Evolutionary conservation across 2,113 vertebrate genomes (phyloP).

Genomic region (Micromys minutus): DNA sequence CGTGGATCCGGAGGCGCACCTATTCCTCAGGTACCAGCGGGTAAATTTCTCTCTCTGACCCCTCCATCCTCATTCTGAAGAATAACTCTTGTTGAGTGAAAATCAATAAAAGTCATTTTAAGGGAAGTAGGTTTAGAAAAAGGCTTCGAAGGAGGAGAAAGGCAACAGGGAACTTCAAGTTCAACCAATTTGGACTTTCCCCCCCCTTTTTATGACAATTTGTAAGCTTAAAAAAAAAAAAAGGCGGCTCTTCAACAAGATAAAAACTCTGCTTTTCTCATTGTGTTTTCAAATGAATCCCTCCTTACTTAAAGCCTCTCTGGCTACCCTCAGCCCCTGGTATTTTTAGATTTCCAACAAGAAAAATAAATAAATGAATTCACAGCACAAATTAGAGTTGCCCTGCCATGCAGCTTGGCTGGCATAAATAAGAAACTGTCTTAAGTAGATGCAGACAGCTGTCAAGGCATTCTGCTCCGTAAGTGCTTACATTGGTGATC

Average conservation of each 20-base stretch:
- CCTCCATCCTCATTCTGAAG: constrained; percentile 80
- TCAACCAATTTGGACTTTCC: constrained; percentile 70
- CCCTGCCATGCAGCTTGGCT: constrained; percentile 5
- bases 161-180: constrained; percentile 69
- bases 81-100: constrained; percentile 81
- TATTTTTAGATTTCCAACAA: constrained; percentile 1
- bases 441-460: constrained; percentile 32
- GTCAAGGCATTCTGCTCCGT: background rate
- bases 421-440: constrained; percentile 24
- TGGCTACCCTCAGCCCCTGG: no score
- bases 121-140: constrained; percentile 81
- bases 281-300: constrained; percentile 49
- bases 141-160: constrained; percentile 67
- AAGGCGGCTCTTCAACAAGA: constrained; percentile 63
- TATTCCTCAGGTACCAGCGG: constrained; percentile 79
- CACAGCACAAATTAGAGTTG: constrained; percentile 55
- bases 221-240: constrained; percentile 47
- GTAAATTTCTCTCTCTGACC: constrained; percentile 80
- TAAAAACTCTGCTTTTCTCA: constrained; percentile 58
- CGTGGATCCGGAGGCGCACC: constrained; percentile 64
- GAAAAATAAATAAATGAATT: constrained; percentile 50
- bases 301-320: background rate
- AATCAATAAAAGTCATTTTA: constrained; percentile 84
- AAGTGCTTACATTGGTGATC: background rate
- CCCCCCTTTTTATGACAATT: constrained; percentile 51